A percentile compares a stretch with the other conserved stretches of the same genome.
phyloP scores from a whole-genome alignment of 53 echinoderm and acorn worm genomes.

The Pentamera pediparva region DNA sequence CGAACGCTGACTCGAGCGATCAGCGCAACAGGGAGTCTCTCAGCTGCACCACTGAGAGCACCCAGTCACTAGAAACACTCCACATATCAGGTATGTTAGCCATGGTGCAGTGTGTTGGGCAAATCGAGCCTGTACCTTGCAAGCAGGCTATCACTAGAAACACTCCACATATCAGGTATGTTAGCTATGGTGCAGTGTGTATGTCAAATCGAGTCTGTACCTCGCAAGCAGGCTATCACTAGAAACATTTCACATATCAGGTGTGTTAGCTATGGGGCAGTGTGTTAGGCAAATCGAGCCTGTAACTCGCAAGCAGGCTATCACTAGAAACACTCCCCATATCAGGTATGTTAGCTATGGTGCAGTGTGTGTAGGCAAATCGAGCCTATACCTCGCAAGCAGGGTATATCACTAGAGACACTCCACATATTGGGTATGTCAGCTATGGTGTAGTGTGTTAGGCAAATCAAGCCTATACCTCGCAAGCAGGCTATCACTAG shows the following conservation, averaged over 20 bases:
- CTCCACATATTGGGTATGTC: slow-evolving; percentile 93
- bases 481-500: slow-evolving; percentile 69
- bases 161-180: slow-evolving; percentile 94
- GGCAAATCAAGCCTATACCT: neutral
- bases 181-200: neutral
- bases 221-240: slow-evolving; percentile 63
- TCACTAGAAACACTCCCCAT: slow-evolving; percentile 92
- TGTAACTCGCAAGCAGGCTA: slow-evolving; percentile 41
- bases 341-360: slow-evolving; percentile 55
- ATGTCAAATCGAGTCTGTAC: neutral
- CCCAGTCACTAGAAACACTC: slow-evolving; percentile 77
- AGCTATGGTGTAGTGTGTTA: neutral
- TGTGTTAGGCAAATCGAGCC: neutral
- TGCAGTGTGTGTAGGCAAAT: neutral
- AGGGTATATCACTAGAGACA: slow-evolving; percentile 69
- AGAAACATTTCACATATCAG: slow-evolving; percentile 91
- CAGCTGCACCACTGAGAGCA: slow-evolving; percentile 48
- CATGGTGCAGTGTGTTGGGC: neutral
- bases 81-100: slow-evolving; percentile 83
- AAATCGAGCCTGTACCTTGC: neutral
- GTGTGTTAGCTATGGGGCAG: slow-evolving; percentile 24
- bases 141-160: slow-evolving; percentile 71
- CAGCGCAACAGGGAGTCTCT: slow-evolving; percentile 28
- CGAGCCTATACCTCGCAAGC: slow-evolving; percentile 25
- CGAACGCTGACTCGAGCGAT: slow-evolving; percentile 29